Conservation (phyloP, 2,797 vertebrate genomes). For the Microctenopoma lineatum region DNA sequence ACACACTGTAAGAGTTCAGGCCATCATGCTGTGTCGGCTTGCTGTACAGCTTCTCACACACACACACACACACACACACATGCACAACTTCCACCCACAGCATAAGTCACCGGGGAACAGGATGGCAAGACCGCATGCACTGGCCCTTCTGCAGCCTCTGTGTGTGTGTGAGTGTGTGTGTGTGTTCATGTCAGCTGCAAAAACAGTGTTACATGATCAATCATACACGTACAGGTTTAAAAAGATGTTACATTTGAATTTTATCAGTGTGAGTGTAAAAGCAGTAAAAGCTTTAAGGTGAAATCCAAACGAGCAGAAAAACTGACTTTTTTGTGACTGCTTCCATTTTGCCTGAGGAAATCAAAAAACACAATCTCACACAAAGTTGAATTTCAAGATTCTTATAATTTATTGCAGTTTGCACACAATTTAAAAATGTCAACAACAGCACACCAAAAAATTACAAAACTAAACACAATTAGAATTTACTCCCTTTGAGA, state of each 20-base stretch:
- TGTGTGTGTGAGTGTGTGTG: background rate
- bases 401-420: conserved; percentile 99
- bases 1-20: conserved; percentile 17
- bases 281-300: background rate
- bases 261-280: background rate
- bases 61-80: conserved; percentile 15
- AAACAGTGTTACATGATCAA: background rate
- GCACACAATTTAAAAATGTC: conserved; percentile 99
- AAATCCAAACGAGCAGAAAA: background rate
- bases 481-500: conserved; percentile 99
- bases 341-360: background rate
- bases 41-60: conserved; percentile 22
- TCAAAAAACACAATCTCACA: conserved; percentile 44
- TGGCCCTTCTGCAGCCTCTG: conserved; percentile 44
- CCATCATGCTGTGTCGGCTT: conserved; percentile 32
- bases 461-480: conserved; percentile 99
- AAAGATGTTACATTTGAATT: background rate
- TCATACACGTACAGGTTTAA: background rate
- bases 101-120: conserved; percentile 57
- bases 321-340: background rate
- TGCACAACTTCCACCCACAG: conserved; percentile 65
- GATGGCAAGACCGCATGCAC: conserved; percentile 50
- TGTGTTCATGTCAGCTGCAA: background rate
- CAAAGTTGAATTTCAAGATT: conserved; percentile 83
- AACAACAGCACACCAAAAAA: conserved; percentile 99